phyloP scores from a whole-genome alignment of 2,113 vertebrate species.

The Phyllostomus discolor region DNA sequence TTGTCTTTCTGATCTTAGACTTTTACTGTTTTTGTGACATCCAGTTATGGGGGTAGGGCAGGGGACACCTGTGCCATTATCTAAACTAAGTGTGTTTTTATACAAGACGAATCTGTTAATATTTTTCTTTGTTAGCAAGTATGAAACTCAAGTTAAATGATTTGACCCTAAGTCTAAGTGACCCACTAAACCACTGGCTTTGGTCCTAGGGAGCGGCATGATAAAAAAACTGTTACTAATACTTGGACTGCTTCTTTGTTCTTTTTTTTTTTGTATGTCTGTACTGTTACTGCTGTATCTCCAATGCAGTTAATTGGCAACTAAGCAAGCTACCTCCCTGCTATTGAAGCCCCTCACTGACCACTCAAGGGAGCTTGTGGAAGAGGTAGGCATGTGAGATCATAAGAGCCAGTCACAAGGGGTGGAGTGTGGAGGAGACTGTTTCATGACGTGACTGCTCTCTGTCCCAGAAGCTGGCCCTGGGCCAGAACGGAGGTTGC shows the following conservation, averaged over 20 bases:
- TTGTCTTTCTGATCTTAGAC: not conserved
- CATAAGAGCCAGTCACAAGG: not conserved
- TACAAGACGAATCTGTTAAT: not conserved
- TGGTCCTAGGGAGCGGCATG: not conserved
- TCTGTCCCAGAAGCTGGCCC: not conserved
- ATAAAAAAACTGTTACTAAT: not conserved
- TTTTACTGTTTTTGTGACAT: not conserved
- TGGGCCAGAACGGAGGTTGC: not conserved
- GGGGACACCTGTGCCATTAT: not conserved
- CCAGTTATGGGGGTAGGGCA: not conserved
- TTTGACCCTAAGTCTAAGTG: not conserved
- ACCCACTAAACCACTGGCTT: not conserved
- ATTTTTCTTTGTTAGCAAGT: not conserved
- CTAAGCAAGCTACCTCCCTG: not conserved
- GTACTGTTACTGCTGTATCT: not conserved
- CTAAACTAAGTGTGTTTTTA: not conserved
- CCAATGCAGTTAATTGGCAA: not conserved
- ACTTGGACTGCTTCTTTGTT: not conserved
- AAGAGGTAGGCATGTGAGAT: not conserved
- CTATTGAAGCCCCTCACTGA: not conserved
- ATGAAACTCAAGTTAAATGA: not conserved
- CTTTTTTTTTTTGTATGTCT: not conserved
- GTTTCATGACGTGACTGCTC: not conserved
- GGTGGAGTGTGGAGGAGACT: not conserved
- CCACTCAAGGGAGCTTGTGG: not conserved